Evolutionary conservation across 2,797 vertebrate species (phyloP), one percentile per base, ranked within the genome.

Genomic region (Tympanoctomys barrerae): DNA sequence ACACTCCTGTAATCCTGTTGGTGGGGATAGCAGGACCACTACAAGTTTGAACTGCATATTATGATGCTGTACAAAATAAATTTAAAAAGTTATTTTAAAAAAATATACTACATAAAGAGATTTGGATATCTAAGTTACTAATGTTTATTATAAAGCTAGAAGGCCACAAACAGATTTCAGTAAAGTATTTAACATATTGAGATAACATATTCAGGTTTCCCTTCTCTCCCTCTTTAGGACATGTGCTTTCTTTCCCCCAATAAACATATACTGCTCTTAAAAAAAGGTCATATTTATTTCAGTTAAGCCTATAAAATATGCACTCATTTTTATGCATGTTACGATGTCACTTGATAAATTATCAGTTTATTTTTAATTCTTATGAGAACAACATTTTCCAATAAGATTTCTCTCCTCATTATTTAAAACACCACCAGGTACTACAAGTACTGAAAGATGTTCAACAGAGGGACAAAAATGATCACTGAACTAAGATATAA

Each of bases 91-190:
- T 57, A 57, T 54, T 54, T 54, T 57, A 16, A 57, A 90, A 89
- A 16, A 57, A 90, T 94, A 73, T 46, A 89, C 52, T 82, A 59
- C 73, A 87, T 71, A 92, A 81, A 92, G 62, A 84, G 28, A 92
- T 77, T 59, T 5, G 9, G 66, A 79, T 93, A 87, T 73, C 91
- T 83, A 59, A 80, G 19, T 88, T 66, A 54, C 26, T 94, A 87
- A 91, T 96, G 18, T 9, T 88, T 92, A 75, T 89, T 86, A 96
- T 75, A 88, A 66, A n/a, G 4, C 7, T 89, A 81, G 94, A 93
- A 87, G 24, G 19, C 28, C 59, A 83, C 19, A 26, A 54, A 54
- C 77, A 46, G 68, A 96, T 87, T 93, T 96, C 64, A 57, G 24
- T 39, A 64, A 92, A 95, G 24, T 82, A 94, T 36, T 39, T 85